These are phyloP conservation scores for Anguilla marmorata DNA, from an alignment of 2,797 vertebrate genomes.

Conservation along the genomic window DNA sequence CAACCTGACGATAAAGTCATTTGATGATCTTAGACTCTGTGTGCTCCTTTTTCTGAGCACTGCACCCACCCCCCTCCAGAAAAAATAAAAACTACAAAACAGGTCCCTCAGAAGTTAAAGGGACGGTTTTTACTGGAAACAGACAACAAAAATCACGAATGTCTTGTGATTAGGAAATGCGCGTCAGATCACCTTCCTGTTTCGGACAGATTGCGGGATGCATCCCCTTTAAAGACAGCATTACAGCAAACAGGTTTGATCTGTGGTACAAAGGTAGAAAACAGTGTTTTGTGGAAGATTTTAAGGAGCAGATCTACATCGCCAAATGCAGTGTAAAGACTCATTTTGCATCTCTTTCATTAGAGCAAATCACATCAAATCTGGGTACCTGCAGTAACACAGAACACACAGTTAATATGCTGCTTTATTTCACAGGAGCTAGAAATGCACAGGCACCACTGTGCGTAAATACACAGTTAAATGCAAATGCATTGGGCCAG, in stretches of 20 bases:
- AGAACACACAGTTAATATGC: no score
- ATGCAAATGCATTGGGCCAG: no score
- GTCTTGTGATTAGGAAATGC: constrained; percentile 71
- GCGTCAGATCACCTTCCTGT: constrained; percentile 70
- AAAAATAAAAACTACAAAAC: constrained; percentile 32
- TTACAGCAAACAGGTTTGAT: constrained; percentile 13
- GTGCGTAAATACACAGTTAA: no score
- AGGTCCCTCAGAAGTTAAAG: constrained; percentile 28
- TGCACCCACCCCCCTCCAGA: constrained; percentile 1
- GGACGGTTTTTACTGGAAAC: constrained; percentile 47
- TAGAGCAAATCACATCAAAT: constrained; percentile 56
- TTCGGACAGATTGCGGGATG: constrained; percentile 63
- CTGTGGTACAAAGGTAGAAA: constrained; percentile 18
- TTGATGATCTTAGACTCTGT: constrained; percentile 33
- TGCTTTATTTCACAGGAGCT: no score
- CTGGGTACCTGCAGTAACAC: not conserved
- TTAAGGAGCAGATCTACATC: not conserved
- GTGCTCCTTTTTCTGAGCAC: constrained; percentile 32
- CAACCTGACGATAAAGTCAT: constrained; percentile 31
- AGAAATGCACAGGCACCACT: not conserved
- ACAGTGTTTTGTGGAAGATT: not conserved
- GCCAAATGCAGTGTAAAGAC: constrained; percentile 50
- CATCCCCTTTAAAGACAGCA: constrained; percentile 50
- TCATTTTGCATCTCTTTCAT: constrained; percentile 71
- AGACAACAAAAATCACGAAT: constrained; percentile 63